Evolutionary conservation across 2,113 vertebrate genomes (phyloP).

Genomic region (Dromaius novaehollandiae): DNA sequence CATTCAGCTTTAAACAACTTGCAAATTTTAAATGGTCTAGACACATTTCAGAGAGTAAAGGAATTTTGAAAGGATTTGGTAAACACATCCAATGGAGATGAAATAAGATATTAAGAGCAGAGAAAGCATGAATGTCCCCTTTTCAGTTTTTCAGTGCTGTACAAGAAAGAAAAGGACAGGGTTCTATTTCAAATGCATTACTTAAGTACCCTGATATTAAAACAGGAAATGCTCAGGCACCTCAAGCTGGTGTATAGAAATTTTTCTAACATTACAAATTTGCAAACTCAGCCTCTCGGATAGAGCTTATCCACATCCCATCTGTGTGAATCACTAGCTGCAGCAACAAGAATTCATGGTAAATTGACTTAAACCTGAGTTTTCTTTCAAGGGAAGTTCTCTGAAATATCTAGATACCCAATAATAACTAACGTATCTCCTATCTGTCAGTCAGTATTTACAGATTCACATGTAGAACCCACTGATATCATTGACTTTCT

Average conservation of each 20-base stretch:
- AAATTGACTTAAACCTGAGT: not conserved
- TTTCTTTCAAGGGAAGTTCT: not conserved
- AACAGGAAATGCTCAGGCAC: not conserved
- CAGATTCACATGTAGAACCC: too few species aligned
- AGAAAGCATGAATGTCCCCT: not conserved
- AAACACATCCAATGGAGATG: not conserved
- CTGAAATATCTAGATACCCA: not conserved
- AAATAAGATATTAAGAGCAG: not conserved
- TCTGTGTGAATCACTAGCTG: fast-evolving
- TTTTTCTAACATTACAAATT: not conserved
- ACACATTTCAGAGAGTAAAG: not conserved
- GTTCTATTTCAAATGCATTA: not conserved
- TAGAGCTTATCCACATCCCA: not conserved
- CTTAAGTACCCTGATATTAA: not conserved
- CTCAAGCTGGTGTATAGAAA: not conserved
- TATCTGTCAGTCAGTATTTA: not conserved
- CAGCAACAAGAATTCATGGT: not conserved
- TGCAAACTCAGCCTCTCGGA: not conserved
- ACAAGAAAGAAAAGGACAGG: not conserved
- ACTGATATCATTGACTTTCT: not conserved
- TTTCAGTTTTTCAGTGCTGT: not conserved
- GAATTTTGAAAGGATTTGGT: not conserved
- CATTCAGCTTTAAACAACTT: not conserved
- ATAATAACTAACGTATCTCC: not conserved
- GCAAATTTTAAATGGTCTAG: not conserved